Evolutionary conservation across 2,797 vertebrate species (phyloP), one percentile per base, ranked within the genome.

Genomic region (Coilia nasus): DNA sequence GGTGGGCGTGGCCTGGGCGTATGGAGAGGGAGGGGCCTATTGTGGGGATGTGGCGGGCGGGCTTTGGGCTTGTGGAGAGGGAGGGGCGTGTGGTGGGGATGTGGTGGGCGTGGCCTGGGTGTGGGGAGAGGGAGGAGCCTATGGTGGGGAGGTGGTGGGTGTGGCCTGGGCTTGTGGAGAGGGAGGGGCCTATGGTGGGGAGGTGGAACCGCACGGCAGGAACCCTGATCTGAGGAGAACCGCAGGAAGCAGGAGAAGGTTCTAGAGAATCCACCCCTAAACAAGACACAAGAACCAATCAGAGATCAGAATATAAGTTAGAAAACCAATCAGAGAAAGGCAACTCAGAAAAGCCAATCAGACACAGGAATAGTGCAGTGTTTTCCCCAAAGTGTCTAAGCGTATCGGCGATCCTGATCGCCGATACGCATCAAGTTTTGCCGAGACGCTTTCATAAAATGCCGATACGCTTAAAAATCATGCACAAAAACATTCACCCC

Each of bases 41-140:
- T 47, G 46, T n/a, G n/a, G n/a, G n/a, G n/a, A n/a, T n/a, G n/a
- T n/a, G n/a, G n/a, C n/a, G n/a, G n/a, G n/a, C n/a, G n/a, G n/a
- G n/a, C n/a, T n/a, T 93, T 41, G n/a, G 84, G 28, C 84, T 86
- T 91, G 84, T 87, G 84, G 54, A 12, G 25, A 62, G 50, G 50
- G 14, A 54, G 50, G 50, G 7, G 50, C 50, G n/a, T n/a, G n/a
- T n/a, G n/a, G n/a, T n/a, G n/a, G n/a, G n/a, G n/a, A n/a, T n/a
- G n/a, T n/a, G n/a, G 23, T 94, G 88, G 21, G 90, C 81, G 0
- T 94, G 80, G 57, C 91, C 92, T 41, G n/a, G 84, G 28, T 84
- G 86, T 91, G 84, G 87, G 84, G 54, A 12, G 25, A 62, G 50
- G 50, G 14, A 54, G 50, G 50, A 14, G 50, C 50, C n/a, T n/a